Conservation (phyloP, 2,113 vertebrate genomes). For the Octodon degus region DNA sequence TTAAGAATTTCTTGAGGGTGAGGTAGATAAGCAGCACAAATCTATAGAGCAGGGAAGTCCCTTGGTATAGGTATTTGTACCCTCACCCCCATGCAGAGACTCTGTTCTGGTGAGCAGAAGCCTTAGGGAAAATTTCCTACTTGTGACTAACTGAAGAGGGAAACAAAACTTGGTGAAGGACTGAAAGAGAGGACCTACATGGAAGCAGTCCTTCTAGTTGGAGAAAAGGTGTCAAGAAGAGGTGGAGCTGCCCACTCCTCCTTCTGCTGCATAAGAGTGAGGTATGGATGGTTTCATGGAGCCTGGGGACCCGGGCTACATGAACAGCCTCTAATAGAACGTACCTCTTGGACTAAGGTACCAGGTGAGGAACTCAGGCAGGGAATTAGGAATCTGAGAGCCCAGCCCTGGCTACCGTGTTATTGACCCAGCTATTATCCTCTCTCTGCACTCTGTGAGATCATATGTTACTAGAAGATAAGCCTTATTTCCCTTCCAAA, state of each 20-base stretch:
- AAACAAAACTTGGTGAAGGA: background rate
- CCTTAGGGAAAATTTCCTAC: background rate
- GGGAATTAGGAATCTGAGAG: background rate
- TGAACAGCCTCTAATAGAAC: background rate
- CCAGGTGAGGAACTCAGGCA: background rate
- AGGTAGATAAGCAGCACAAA: background rate
- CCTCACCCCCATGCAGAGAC: background rate
- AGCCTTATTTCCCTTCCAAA: conserved; percentile 40
- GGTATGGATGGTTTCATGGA: background rate
- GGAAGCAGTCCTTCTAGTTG: background rate
- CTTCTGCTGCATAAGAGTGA: background rate
- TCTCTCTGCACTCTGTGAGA: background rate
- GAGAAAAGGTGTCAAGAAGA: conserved; percentile 32
- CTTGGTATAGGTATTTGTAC: background rate
- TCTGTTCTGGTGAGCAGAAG: background rate
- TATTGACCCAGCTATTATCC: background rate
- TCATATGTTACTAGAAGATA: conserved; percentile 22
- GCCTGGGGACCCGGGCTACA: background rate
- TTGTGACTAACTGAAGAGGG: background rate
- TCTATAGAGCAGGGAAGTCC: background rate
- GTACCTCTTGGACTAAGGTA: background rate
- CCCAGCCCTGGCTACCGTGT: background rate
- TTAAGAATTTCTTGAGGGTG: background rate
- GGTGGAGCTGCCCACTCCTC: background rate
- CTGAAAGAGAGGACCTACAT: background rate